These are phyloP conservation scores for Erinaceus europaeus DNA, from an alignment of 2,113 vertebrate genomes.

Conservation along the genomic window DNA sequence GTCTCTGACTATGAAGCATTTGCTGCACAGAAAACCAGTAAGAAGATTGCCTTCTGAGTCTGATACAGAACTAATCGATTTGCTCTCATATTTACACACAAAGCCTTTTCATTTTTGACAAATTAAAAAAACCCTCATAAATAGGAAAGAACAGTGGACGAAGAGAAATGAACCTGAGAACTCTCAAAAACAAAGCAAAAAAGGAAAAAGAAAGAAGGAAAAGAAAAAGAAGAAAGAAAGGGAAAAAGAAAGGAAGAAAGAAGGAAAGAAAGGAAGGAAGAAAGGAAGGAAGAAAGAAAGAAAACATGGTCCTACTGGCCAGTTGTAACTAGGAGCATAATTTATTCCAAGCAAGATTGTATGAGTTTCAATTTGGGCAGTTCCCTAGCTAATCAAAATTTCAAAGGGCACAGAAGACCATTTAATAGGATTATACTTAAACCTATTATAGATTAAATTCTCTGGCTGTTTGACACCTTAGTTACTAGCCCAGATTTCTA, in stretches of 20 bases:
- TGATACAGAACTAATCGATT: constrained; percentile 43
- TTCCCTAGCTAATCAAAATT: constrained; percentile 39
- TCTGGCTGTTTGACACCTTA: constrained; percentile 4
- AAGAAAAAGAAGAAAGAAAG: too few species aligned
- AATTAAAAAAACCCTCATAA: neutral
- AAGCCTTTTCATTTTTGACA: constrained; percentile 22
- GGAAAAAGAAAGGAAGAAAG: too few species aligned
- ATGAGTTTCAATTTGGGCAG: neutral
- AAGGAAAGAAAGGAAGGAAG: too few species aligned
- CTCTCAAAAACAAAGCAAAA: neutral
- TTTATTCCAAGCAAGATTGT: neutral
- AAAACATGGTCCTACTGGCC: neutral
- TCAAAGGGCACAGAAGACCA: constrained; percentile 52
- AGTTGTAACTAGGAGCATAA: constrained; percentile 1
- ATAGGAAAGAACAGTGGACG: neutral
- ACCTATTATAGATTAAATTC: constrained; percentile 54
- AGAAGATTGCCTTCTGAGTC: constrained; percentile 16
- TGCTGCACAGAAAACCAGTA: constrained; percentile 21
- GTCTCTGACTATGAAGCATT: constrained; percentile 27
- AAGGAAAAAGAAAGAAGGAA: too few species aligned
- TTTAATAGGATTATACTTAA: constrained; percentile 58
- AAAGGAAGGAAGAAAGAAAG: too few species aligned
- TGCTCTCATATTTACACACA: constrained; percentile 27
- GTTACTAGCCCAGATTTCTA: constrained; percentile 35
- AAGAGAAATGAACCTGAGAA: constrained; percentile 4